These are phyloP conservation scores for Pimpla rufipes DNA, from an alignment of 2,888 invertebrate genomes.

Conservation along the genomic window DNA sequence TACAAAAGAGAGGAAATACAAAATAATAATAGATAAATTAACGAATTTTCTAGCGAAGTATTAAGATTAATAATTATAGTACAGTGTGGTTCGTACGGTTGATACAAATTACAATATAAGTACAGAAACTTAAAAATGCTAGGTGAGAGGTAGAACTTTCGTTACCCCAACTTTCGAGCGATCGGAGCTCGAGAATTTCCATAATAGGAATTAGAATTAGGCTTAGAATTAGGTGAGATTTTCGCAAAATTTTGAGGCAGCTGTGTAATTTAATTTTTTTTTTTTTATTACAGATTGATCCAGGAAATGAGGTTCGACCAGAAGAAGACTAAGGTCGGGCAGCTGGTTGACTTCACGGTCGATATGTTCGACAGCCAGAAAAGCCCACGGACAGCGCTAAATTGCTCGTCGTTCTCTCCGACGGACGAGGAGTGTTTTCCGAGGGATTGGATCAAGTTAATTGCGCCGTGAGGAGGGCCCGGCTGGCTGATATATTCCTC, in stretches of 20 bases:
- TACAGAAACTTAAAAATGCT: no score
- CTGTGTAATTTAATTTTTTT: neutral
- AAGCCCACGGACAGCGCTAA: constrained; percentile 90
- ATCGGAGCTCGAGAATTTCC: no score
- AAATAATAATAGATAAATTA: no score
- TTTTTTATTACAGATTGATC: constrained; percentile 87
- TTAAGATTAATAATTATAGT: no score
- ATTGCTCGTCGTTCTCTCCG: constrained; percentile 96
- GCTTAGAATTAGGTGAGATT: neutral
- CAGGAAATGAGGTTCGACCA: constrained; percentile 95
- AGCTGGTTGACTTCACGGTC: constrained; percentile 92
- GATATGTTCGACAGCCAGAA: constrained; percentile 88
- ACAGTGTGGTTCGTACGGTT: no score
- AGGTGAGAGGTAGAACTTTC: no score
- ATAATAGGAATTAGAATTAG: no score
- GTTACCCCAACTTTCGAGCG: no score
- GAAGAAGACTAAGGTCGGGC: constrained; percentile 94
- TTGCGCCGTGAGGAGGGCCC: constrained; percentile 92
- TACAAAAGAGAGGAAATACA: no score
- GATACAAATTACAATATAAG: no score
- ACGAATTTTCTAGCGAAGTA: no score
- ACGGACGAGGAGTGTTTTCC: constrained; percentile 96
- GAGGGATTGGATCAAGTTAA: constrained; percentile 93
- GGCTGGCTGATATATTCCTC: constrained; percentile 94
- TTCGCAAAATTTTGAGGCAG: neutral